A percentile compares a stretch with the other conserved stretches of the same genome.
phyloP scores from a whole-genome alignment of 2,113 vertebrate genomes.

The Salminus brasiliensis region DNA sequence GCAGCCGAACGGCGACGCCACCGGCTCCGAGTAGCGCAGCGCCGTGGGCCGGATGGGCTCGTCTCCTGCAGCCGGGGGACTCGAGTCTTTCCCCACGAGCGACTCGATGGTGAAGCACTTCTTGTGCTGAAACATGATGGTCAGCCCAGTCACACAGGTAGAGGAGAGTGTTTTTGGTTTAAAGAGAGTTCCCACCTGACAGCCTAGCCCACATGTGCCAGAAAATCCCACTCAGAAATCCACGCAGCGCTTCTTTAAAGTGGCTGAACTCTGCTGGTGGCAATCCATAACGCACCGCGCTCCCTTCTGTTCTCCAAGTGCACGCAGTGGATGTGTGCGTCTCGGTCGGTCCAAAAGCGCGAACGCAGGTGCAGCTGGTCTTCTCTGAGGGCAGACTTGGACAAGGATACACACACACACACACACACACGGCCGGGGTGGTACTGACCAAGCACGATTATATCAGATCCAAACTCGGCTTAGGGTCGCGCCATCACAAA shows the following conservation, averaged over 20 bases:
- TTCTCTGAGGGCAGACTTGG: background rate
- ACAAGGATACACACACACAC: background rate
- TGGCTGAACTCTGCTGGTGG: conserved; percentile 38
- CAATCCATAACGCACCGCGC: conserved; percentile 64
- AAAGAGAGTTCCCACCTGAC: conserved; percentile 1
- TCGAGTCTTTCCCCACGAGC: conserved; percentile 77
- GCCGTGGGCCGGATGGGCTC: conserved; percentile 75
- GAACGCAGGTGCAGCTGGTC: conserved; percentile 12
- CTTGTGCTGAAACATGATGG: conserved; percentile 73
- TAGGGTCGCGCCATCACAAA: background rate
- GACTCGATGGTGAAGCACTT: conserved; percentile 80
- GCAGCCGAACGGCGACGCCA: conserved; percentile 68
- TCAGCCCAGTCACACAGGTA: background rate
- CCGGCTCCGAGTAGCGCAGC: conserved; percentile 74
- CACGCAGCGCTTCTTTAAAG: conserved; percentile 47
- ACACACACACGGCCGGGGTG: no score
- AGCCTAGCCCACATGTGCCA: background rate
- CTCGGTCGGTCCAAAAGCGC: background rate
- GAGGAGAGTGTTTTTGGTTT: no score
- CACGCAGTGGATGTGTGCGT: background rate
- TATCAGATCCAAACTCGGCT: conserved; percentile 26
- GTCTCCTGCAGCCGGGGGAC: conserved; percentile 65
- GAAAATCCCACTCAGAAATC: conserved; percentile 32
- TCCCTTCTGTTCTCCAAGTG: background rate
- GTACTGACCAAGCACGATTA: background rate